Evolutionary conservation across 2,888 invertebrate species (phyloP).

Genomic region (Druceiella hillmani): DNA sequence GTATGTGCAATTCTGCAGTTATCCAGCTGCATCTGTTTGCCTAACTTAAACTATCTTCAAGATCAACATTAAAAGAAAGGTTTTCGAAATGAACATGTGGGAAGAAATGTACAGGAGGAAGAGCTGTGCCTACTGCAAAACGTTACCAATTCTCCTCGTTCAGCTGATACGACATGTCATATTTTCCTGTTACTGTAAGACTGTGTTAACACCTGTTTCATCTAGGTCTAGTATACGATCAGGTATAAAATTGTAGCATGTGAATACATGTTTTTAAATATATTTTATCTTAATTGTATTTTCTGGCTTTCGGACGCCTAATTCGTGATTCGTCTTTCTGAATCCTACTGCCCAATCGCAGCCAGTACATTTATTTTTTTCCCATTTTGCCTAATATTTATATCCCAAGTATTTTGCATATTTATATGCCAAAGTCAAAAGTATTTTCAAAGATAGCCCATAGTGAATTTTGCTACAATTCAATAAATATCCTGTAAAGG

Average conservation of each 20-base stretch:
- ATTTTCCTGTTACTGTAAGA: slow-evolving; percentile 15
- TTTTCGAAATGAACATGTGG: slow-evolving; percentile 16
- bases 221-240: slow-evolving; percentile 21
- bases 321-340: slow-evolving; percentile 21
- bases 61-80: slow-evolving; percentile 14
- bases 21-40: slow-evolving; percentile 21
- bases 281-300: slow-evolving; percentile 24
- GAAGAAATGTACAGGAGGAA: slow-evolving; percentile 18
- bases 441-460: slow-evolving; percentile 16
- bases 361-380: slow-evolving; percentile 21
- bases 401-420: slow-evolving; percentile 21
- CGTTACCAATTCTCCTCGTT: slow-evolving; percentile 20
- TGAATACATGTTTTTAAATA: too few species aligned
- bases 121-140: slow-evolving; percentile 15
- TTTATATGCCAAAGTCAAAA: slow-evolving; percentile 23
- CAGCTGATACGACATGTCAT: slow-evolving; percentile 21
- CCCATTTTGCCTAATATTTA: slow-evolving; percentile 19
- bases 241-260: slow-evolving; percentile 19
- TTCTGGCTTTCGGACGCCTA: slow-evolving; percentile 24
- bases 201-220: too few species aligned
- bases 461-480: too few species aligned
- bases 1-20: slow-evolving; percentile 15
- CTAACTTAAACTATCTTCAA: slow-evolving; percentile 16
- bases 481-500: too few species aligned
- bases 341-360: slow-evolving; percentile 23